These are phyloP conservation scores for Lordiphosa stackelbergi DNA, from an alignment of 1,140 invertebrate species.

Conservation along the genomic window DNA sequence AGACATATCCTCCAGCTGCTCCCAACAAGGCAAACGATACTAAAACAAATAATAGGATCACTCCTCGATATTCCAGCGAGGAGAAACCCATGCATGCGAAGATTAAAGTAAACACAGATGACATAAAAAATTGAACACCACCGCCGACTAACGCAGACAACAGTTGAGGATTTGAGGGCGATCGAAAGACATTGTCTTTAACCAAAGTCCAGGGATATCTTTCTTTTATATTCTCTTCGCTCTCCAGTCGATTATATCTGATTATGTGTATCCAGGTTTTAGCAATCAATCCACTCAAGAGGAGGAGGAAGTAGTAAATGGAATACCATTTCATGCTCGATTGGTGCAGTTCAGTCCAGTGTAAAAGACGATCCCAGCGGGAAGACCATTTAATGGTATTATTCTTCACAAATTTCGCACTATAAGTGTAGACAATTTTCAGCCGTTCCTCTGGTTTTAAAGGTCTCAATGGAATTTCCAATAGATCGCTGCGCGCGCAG, in stretches of 20 bases:
- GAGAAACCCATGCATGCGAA: not conserved
- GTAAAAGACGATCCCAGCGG: not conserved
- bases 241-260: no score
- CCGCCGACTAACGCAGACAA: conserved; percentile 1
- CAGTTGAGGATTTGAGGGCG: not conserved
- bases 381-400: conserved; percentile 1
- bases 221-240: not conserved
- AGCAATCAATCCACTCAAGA: not conserved
- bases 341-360: not conserved
- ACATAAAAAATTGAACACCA: conserved; percentile 2
- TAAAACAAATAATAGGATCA: not conserved
- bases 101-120: not conserved
- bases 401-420: not conserved
- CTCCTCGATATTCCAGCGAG: not conserved
- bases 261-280: not conserved
- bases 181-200: not conserved
- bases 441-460: not conserved
- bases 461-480: not conserved
- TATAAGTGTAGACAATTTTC: not conserved
- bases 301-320: not conserved
- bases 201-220: not conserved
- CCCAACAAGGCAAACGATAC: not conserved
- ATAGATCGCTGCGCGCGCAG: no score
- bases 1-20: not conserved
- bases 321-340: not conserved